phyloP scores from a whole-genome alignment of 2,888 invertebrate genomes.

The Schizaphis graminum region DNA sequence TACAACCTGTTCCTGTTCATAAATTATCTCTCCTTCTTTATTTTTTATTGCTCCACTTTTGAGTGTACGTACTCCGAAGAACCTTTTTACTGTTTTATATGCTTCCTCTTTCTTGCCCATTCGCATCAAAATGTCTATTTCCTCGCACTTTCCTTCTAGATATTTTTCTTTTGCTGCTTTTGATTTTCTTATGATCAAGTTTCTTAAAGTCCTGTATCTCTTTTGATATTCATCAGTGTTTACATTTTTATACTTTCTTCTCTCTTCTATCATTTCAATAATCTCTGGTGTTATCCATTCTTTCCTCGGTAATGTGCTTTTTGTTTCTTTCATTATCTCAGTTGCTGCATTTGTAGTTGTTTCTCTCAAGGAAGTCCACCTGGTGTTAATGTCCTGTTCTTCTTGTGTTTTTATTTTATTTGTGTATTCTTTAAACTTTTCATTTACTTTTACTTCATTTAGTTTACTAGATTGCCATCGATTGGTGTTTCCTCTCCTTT shows the following conservation, averaged over 20 bases:
- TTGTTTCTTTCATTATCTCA: slow-evolving; percentile 5
- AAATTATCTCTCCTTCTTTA: no score
- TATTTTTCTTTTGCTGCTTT: background rate
- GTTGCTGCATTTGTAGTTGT: background rate
- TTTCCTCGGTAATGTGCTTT: slow-evolving; percentile 2
- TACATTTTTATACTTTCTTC: no score
- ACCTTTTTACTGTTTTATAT: no score
- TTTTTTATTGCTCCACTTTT: no score
- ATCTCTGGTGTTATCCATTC: slow-evolving; percentile 19
- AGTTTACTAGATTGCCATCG: slow-evolving; percentile 1
- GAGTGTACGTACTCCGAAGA: no score
- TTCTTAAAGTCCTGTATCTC: background rate
- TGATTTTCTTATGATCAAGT: slow-evolving; percentile 1
- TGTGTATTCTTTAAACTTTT: slow-evolving; percentile 26
- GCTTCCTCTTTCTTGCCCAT: no score
- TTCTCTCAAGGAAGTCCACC: background rate
- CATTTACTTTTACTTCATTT: slow-evolving; percentile 50
- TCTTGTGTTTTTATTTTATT: slow-evolving; percentile 13
- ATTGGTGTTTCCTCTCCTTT: background rate
- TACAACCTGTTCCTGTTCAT: no score
- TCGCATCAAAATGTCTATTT: no score
- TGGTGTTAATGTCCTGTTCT: background rate
- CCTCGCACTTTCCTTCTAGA: background rate
- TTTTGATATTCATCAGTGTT: background rate
- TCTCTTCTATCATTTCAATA: background rate